Evolutionary conservation across 1,140 invertebrate genomes (phyloP), one percentile per base, ranked within the genome.

Genomic region (Eriosoma lanigerum): DNA sequence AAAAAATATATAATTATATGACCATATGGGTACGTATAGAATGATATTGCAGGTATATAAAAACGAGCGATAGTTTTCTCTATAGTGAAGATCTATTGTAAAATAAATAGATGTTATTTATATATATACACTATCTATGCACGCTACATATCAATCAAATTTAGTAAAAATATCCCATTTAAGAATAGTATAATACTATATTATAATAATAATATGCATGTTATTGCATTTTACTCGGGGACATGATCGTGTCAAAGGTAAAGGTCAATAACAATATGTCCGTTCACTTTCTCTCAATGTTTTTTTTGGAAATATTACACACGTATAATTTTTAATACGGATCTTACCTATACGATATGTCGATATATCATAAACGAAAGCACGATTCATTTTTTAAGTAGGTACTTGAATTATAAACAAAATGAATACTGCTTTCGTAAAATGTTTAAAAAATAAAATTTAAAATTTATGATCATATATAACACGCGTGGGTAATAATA

Each of bases 231-330:
- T 68, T 68, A 68, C 44, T 21, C 29, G 13, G 13, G 24, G 21
- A 44, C n/a, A 68, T 46, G 19, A 68, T 68, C n/a, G 72, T 75
- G 72, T 75, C 72, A 56, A 58, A 76, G 52, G 72, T 75, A 54
- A 75, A 54, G 73, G 73, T 76, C 73, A 76, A 38, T 58, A 32
- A 24, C 32, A 76, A 46, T 68, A 15, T 6, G n/a, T 46, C 13
- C n/a, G 52, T 15, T n/a, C 21, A 76, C 73, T 76, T 76, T 76
- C 73, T 56, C 73, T 24, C 5, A 13, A 1, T 24, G n/a, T n/a
- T 54, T 56, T 54, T 56, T 54, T 52, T 48, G 52, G 26, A 32
- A 32, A 73, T 73, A 73, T 38, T 38, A 38, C 32, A 38, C 32
- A 38, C 8, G n/a, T 73, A 13, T 9, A 17, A 56, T 48, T 68